Evolutionary conservation across 2,888 invertebrate species (phyloP), one percentile per base, ranked within the genome.

Genomic region (Napeogenes sylphis): DNA sequence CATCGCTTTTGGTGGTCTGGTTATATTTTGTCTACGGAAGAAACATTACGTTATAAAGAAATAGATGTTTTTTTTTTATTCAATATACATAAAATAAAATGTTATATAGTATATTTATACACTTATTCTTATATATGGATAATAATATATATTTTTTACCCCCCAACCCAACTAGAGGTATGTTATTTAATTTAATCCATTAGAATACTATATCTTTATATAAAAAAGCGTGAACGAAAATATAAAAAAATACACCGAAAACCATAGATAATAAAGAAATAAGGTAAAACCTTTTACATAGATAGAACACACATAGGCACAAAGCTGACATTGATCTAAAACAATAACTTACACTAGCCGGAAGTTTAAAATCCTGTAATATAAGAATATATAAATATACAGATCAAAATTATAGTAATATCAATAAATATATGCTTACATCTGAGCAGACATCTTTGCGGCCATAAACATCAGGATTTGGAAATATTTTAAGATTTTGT

Each of bases 291-390:
- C 21, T 10, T 21, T 14, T 21, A 47, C 21, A 47, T 30, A 30
- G 45, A 54, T 56, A 61, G 4, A 32, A 61, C n/a, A 55, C 45
- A 38, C n/a, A 51, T 45, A 62, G 45, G 58, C 38, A 60, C 32
- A 38, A 59, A 65, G 66, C 61, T 8, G 42, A 58, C 56, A 65
- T 61, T 63, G 54, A 32, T 45, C n/a, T 33, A 3, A 59, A 47
- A 56, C 71, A 73, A 64, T 78, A 80, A 86, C 85, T 84, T 83
- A 87, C 85, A 77, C 78, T 80, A 63, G 72, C 76, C 47, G 74
- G 73, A 57, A 83, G 75, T 70, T 64, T 60, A 68, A 73, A 69
- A 64, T 65, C 80, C 85, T 85, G 82, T 68, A 87, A 86, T 71
- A 77, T 63, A 79, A 51, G 51, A 61, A 54, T 45, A 21, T 35